Conservation (phyloP, 2,113 vertebrate species). For the Bujurquina vittata region DNA sequence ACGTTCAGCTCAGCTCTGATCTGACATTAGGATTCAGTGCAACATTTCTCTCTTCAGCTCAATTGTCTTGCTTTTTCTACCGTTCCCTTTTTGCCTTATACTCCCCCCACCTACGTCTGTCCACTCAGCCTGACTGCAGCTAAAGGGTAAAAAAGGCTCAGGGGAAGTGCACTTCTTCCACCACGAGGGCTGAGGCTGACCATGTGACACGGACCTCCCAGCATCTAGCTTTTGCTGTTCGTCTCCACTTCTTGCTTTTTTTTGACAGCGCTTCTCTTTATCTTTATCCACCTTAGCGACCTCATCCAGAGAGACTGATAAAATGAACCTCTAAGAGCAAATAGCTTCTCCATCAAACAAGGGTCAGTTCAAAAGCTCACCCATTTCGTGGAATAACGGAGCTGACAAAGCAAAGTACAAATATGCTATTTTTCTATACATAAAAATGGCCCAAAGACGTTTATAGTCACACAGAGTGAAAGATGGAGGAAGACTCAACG, state of each 20-base stretch:
- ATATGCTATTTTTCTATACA: background rate
- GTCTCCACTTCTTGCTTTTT: constrained; percentile 25
- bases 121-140: constrained; percentile 57
- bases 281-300: constrained; percentile 46
- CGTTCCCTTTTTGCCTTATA: constrained; percentile 20
- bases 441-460: background rate
- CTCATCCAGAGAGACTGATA: constrained; percentile 34
- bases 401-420: constrained; percentile 34
- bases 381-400: constrained; percentile 9
- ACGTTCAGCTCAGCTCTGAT: constrained; percentile 57
- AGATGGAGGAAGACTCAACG: background rate
- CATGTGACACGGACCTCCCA: constrained; percentile 57
- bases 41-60: constrained; percentile 64
- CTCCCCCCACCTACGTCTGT: constrained; percentile 45
- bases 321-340: constrained; percentile 16
- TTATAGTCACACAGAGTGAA: background rate
- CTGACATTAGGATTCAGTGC: constrained; percentile 72
- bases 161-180: constrained; percentile 64
- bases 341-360: constrained; percentile 23
- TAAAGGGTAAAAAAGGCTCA: constrained; percentile 79
- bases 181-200: constrained; percentile 28
- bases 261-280: constrained; percentile 31
- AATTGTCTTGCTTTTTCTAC: constrained; percentile 52
- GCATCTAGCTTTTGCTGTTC: constrained; percentile 41
- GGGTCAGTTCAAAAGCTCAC: constrained; percentile 36